Conservation (phyloP, 2,888 invertebrate species). For the Iselma pallidipennis region DNA sequence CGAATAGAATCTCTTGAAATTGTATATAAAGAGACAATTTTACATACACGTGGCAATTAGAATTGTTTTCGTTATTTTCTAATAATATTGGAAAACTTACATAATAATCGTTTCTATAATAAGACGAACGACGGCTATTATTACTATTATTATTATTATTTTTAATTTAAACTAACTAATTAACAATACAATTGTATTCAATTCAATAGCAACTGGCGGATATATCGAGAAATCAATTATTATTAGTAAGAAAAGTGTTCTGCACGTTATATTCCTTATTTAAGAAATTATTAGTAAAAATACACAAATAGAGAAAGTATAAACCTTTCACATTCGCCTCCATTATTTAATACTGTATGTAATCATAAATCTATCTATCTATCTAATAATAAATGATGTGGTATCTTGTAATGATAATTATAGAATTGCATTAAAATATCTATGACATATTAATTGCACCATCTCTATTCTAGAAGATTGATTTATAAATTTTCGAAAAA, state of each 20-base stretch:
- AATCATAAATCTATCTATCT: no score
- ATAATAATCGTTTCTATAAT: not conserved
- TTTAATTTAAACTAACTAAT: not conserved
- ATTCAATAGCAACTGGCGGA: not conserved
- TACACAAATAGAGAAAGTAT: slow-evolving; percentile 1
- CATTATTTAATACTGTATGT: not conserved
- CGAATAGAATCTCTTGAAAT: not conserved
- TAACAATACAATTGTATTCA: not conserved
- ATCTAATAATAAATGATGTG: no score
- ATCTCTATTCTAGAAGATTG: no score
- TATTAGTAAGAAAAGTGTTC: not conserved
- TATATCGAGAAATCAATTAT: not conserved
- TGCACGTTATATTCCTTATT: not conserved
- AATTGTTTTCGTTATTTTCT: not conserved
- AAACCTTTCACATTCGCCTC: not conserved
- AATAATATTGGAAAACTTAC: not conserved
- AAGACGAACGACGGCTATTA: no score
- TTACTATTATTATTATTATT: not conserved
- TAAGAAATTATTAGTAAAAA: not conserved
- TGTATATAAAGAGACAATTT: not conserved
- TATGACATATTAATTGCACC: no score
- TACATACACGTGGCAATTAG: not conserved
- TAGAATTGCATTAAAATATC: no score
- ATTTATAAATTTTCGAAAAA: not conserved
- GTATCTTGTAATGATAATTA: no score